These are phyloP conservation scores for Penaeus monodon DNA, from an alignment of 2,888 invertebrate genomes.

Conservation along the genomic window DNA sequence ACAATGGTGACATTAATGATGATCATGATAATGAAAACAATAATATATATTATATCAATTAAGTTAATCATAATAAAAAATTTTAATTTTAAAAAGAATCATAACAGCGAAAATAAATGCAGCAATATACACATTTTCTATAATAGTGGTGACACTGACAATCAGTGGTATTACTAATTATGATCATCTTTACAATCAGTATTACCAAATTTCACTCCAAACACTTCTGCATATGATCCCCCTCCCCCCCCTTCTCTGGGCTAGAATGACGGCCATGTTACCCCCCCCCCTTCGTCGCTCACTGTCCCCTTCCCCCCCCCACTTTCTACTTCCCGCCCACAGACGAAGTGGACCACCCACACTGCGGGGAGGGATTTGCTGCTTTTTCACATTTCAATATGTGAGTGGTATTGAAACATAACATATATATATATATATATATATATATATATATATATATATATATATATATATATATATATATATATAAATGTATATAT, in stretches of 20 bases:
- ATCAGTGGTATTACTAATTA: background rate
- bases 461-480: slow-evolving; percentile 40
- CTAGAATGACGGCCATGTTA: too few species aligned
- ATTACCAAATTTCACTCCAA: too few species aligned
- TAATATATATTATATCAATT: background rate
- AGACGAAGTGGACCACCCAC: too few species aligned
- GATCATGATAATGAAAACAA: background rate
- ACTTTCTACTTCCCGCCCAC: too few species aligned
- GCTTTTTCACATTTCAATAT: too few species aligned
- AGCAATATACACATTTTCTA: background rate
- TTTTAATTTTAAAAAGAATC: background rate
- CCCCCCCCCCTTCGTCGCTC: too few species aligned
- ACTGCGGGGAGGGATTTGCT: too few species aligned
- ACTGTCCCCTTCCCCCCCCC: too few species aligned
- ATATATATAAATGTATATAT: slow-evolving; percentile 36
- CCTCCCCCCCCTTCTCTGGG: too few species aligned
- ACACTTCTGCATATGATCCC: too few species aligned
- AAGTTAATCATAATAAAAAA: background rate
- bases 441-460: slow-evolving; percentile 34
- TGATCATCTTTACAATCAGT: too few species aligned
- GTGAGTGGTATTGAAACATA: background rate
- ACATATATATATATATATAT: slow-evolving; percentile 9
- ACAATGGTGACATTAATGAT: background rate
- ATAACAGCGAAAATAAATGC: background rate
- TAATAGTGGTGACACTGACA: background rate